Evolutionary conservation across 2,113 vertebrate species (phyloP).

Genomic region (Lampris incognitus): DNA sequence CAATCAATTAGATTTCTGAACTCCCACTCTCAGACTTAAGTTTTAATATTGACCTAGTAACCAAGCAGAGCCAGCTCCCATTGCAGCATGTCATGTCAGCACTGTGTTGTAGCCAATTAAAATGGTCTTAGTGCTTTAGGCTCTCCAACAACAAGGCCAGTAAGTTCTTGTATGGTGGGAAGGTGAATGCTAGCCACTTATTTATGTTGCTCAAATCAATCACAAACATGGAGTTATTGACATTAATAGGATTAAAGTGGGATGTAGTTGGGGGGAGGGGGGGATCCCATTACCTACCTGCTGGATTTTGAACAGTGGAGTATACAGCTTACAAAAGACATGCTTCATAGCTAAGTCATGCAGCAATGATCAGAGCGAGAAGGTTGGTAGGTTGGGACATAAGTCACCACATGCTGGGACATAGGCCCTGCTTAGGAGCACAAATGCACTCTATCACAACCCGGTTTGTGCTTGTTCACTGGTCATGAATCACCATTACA

Average conservation of each 20-base stretch:
- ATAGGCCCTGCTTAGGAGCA: constrained; percentile 44
- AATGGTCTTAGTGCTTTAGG: constrained; percentile 11
- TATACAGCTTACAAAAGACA: too few relatives aligned
- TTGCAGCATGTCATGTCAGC: constrained; percentile 26
- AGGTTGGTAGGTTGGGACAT: too few relatives aligned
- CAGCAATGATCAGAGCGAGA: too few relatives aligned
- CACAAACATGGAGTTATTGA: constrained; percentile 19
- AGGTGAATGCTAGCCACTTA: constrained; percentile 18
- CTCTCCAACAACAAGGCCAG: constrained; percentile 21
- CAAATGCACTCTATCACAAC: constrained; percentile 41
- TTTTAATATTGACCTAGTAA: constrained; percentile 40
- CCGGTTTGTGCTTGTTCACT: constrained; percentile 20
- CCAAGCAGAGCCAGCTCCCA: constrained; percentile 25
- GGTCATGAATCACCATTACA: constrained; percentile 75
- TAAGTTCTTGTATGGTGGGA: constrained; percentile 12
- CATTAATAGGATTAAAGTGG: constrained; percentile 20
- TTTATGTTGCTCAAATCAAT: constrained; percentile 20
- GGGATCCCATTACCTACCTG: not conserved
- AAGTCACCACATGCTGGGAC: constrained; percentile 30
- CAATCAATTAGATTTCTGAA: constrained; percentile 37
- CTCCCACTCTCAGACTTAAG: not conserved
- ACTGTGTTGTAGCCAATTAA: constrained; percentile 35
- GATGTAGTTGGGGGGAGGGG: not conserved
- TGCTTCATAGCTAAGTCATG: too few relatives aligned
- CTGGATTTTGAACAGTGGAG: not conserved